Percentiles rank a stretch among this genome's conserved stretches.
Conservation (phyloP, 2,113 vertebrate species). For the Lichenostomus cassidix region DNA sequence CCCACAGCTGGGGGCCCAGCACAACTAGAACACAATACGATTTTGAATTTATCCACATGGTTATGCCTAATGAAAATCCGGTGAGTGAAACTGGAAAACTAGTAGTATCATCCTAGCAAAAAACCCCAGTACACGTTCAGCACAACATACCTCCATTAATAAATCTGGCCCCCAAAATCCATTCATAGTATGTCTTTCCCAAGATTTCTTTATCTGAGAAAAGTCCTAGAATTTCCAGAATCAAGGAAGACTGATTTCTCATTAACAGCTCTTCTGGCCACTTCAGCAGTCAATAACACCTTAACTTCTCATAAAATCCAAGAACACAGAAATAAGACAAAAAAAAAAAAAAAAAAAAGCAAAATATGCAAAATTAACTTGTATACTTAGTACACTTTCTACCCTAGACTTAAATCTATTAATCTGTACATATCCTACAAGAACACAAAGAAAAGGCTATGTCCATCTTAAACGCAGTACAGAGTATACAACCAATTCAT, state of each 20-base stretch:
- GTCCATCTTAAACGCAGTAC: not conserved
- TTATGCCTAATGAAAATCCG: not conserved
- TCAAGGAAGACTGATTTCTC: not conserved
- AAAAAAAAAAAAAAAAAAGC: not conserved
- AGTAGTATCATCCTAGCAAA: not conserved
- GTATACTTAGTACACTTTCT: not conserved
- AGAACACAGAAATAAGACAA: not conserved
- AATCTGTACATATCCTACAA: not conserved
- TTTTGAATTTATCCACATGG: not conserved
- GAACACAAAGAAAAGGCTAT: not conserved
- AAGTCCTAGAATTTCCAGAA: not conserved
- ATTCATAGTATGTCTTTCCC: not conserved
- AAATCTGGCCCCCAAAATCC: not conserved
- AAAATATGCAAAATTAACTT: not conserved
- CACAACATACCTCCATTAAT: not conserved
- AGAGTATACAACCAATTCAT: not conserved
- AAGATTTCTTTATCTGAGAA: not conserved
- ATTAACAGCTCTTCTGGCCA: not conserved
- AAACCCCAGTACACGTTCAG: accelerated
- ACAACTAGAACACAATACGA: not conserved
- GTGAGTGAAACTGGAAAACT: not conserved
- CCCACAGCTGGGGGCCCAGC: not conserved
- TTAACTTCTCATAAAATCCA: not conserved
- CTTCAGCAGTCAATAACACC: not conserved
- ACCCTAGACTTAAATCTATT: not conserved